Base-by-base conservation (phyloP, 2,113 vertebrate species). In the Macquaria ambigua region DNA sequence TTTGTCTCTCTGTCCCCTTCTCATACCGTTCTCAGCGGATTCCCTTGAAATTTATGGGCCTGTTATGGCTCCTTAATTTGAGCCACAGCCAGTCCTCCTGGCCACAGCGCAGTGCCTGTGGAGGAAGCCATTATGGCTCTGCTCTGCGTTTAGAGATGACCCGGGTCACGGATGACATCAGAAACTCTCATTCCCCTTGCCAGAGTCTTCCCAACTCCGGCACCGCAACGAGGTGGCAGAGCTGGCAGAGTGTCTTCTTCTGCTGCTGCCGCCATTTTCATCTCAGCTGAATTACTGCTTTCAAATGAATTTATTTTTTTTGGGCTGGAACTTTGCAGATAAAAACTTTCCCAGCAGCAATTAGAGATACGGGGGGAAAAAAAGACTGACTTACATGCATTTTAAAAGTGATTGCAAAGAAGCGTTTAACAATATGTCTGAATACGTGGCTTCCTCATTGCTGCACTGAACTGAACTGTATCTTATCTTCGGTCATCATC, bases 101-200 rank as follows among this genome's bases (percentile, higher is more conserved):
- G 74, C 90, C 81, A 48, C 86, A 58, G 73, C 46, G 52, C 75
- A 61, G 62, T 55, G 74, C 9, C 76, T 80, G 85, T 74, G 87
- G 85, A 81, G 81, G 86, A 83, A 58, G 74, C 74, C 87, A 85
- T 91, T 84, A 87, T 46, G 14, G 52, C 78, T 76, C 82, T 16
- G 58, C 63, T 71, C 75, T 9, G 63, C 69, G 62, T 86, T 89
- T 74, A 63, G 76, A 86, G 77, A 77, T 83, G 84, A 84, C 83
- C 80, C n/a, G 10, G 87, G 91, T 90, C 87, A 77, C 59, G 63
- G 84, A 90, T 93, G 90, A 92, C 93, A 87, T 87, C 84, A 92
- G 53, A 79, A 71, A 81, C 74, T 88, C 79, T 77, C 59, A 58
- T 82, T 82, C 66, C 39, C 52, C 69, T 59, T 39, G 68, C 74